Evolutionary conservation across 2,113 vertebrate species (phyloP).

Genomic region (Genyomyrus donnyi): DNA sequence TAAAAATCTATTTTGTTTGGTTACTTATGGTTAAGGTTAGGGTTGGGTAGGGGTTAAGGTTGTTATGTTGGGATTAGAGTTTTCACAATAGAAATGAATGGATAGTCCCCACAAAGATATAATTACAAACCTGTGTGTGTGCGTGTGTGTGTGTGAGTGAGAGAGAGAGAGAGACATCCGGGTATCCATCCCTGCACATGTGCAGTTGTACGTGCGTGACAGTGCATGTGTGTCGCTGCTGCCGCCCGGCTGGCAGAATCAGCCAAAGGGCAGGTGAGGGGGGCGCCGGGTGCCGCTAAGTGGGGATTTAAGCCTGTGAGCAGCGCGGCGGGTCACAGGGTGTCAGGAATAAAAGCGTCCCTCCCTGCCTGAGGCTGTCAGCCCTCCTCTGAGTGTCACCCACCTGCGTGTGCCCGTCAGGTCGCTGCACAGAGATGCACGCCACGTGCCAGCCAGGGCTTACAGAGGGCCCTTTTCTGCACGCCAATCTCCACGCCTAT

Average conservation of each 20-base stretch:
- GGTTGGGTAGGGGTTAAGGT: not conserved
- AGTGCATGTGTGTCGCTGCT: not conserved
- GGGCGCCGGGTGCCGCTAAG: not conserved
- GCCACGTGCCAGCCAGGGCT: not conserved
- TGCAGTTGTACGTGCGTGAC: not conserved
- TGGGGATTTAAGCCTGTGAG: not conserved
- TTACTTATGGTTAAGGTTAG: not conserved
- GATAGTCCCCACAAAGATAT: not conserved
- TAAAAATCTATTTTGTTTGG: not conserved
- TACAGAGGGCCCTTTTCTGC: constrained; percentile 30
- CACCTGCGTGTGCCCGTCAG: constrained; percentile 41
- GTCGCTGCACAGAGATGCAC: not conserved
- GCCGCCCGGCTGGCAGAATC: not conserved
- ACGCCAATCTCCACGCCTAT: constrained; percentile 36
- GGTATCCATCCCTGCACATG: not conserved
- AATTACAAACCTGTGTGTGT: not conserved
- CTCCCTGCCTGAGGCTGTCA: constrained; percentile 45
- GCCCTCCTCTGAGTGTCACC: constrained; percentile 48
- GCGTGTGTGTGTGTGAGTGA: not conserved
- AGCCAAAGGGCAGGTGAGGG: not conserved
- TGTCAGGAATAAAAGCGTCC: constrained; percentile 41
- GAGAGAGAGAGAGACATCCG: too few species aligned
- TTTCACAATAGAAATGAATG: not conserved
- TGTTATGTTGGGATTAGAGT: not conserved
- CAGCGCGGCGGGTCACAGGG: constrained; percentile 7